phyloP scores from a whole-genome alignment of 1,140 invertebrate genomes.

The Papilio aristodemus region DNA sequence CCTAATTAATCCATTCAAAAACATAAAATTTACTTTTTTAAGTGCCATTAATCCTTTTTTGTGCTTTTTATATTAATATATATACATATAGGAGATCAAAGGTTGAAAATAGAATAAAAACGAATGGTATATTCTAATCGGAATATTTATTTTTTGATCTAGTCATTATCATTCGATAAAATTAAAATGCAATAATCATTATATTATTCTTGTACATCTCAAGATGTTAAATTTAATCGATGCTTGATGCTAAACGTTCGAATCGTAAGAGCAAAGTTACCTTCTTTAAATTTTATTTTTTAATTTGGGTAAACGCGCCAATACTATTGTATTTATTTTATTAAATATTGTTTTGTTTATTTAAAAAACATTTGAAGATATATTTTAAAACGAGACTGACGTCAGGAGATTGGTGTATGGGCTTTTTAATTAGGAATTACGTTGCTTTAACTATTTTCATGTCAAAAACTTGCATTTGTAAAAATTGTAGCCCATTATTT shows the following conservation, averaged over 20 bases:
- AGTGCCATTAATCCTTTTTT: slow-evolving; percentile 56
- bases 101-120: slow-evolving; percentile 39
- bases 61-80: background rate
- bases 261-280: slow-evolving; percentile 43
- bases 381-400: slow-evolving; percentile 62
- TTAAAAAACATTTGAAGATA: slow-evolving; percentile 28
- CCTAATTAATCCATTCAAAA: too few relatives aligned
- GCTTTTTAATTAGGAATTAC: slow-evolving; percentile 6
- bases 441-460: slow-evolving; percentile 2
- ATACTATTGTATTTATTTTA: slow-evolving; percentile 34
- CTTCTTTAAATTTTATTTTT: slow-evolving; percentile 43
- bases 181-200: slow-evolving; percentile 40
- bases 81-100: background rate
- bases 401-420: background rate
- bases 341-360: slow-evolving; percentile 34
- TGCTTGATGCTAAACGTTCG: slow-evolving; percentile 28
- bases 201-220: slow-evolving; percentile 18
- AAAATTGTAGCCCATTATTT: background rate
- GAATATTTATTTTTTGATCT: slow-evolving; percentile 53
- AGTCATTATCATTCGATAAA: slow-evolving; percentile 53
- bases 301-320: slow-evolving; percentile 37
- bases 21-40: slow-evolving; percentile 38
- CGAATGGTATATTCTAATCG: slow-evolving; percentile 47
- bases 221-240: slow-evolving; percentile 15
- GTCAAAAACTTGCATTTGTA: slow-evolving; percentile 10